phyloP scores from a whole-genome alignment of 92 coral and sea anemone species.

The Phenganax marumi region DNA sequence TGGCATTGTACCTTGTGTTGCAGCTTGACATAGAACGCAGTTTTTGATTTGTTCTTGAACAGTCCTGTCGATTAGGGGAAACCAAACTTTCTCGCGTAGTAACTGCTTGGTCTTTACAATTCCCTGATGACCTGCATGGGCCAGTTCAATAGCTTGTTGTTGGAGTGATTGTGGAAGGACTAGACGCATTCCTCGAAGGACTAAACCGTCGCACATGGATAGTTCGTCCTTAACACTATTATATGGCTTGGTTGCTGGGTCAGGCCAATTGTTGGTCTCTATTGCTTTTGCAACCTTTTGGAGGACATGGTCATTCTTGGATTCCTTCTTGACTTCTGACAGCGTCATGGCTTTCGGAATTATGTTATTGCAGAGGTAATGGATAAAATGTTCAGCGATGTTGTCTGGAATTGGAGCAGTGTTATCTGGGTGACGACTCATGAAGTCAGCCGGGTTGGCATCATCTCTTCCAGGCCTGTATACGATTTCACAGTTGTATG shows the following conservation, averaged over 20 bases:
- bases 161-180: conserved; percentile 46
- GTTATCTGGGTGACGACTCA: too few species aligned
- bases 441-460: too few species aligned
- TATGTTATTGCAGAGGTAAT: too few species aligned
- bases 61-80: neutral
- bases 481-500: too few species aligned
- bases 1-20: neutral
- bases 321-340: conserved; percentile 50
- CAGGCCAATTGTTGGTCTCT: conserved; percentile 45
- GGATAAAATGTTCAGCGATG: too few species aligned
- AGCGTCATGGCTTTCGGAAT: too few species aligned
- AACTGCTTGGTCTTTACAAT: conserved; percentile 67
- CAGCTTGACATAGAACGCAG: conserved; percentile 13
- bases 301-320: conserved; percentile 45
- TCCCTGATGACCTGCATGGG: conserved; percentile 65
- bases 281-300: conserved; percentile 40
- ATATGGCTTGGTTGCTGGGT: conserved; percentile 47
- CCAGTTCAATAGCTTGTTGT: conserved; percentile 49
- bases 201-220: conserved; percentile 28
- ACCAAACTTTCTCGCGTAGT: conserved; percentile 23
- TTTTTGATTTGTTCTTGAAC: neutral
- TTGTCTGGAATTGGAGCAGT: too few species aligned
- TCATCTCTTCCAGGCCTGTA: too few species aligned
- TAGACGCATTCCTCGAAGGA: conserved; percentile 49
- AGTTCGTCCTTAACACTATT: conserved; percentile 61